These are phyloP conservation scores for Hemibagrus guttatus DNA, from an alignment of 2,797 vertebrate species.

Conservation along the genomic window DNA sequence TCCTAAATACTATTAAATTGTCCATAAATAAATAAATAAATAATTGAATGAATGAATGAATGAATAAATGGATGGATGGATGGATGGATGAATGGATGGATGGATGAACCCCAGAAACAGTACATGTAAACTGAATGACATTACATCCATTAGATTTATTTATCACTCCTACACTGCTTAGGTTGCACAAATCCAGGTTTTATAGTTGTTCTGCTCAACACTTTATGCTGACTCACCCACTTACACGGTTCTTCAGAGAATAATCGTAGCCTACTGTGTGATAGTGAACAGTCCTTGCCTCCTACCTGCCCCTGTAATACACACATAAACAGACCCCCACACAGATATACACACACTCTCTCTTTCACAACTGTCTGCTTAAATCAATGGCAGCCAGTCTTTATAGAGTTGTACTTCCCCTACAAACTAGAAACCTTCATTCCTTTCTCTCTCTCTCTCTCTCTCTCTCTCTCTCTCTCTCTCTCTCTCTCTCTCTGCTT, in stretches of 20 bases:
- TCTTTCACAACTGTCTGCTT: constrained; percentile 29
- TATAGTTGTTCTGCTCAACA: not conserved
- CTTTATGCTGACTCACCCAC: not conserved
- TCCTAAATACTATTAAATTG: not conserved
- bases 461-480: not conserved
- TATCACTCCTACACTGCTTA: not conserved
- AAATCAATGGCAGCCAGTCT: constrained; percentile 42
- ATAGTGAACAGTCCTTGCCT: constrained; percentile 13
- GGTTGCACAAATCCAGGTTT: not conserved
- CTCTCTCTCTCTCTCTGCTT: not conserved
- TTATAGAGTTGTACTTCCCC: constrained; percentile 17
- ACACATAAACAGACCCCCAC: constrained; percentile 23
- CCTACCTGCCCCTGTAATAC: not conserved
- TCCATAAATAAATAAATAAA: no score
- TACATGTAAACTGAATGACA: not conserved
- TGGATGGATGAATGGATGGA: no score
- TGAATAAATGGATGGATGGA: no score
- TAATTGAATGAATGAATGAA: no score
- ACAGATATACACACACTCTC: constrained; percentile 24
- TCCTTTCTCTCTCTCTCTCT: constrained; percentile 1
- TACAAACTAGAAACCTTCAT: not conserved
- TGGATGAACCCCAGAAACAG: no score
- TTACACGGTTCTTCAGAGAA: constrained; percentile 3
- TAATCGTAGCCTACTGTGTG: constrained; percentile 4
- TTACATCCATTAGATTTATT: not conserved